A percentile compares a stretch with the other conserved stretches of the same genome.
Conservation (phyloP, 1,140 invertebrate species). For the Ceratoteleas bidentatus region DNA sequence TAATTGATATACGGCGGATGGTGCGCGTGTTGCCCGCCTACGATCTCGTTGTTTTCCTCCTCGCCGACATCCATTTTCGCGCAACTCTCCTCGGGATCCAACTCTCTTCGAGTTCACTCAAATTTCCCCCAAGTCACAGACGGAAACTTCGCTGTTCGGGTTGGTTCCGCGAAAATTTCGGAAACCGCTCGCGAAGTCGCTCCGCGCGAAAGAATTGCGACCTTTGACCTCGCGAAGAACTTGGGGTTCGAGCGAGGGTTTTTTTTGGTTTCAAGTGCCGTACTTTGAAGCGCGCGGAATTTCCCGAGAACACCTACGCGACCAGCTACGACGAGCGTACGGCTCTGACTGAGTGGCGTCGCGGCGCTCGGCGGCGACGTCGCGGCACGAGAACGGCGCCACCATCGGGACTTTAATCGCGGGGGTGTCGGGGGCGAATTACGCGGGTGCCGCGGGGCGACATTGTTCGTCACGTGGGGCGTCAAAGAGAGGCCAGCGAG, state of each 20-base stretch:
- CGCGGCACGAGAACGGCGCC: constrained; percentile 66
- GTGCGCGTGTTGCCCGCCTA: constrained; percentile 61
- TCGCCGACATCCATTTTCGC: constrained; percentile 71
- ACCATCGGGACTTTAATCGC: no score
- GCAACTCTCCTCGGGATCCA: constrained; percentile 53
- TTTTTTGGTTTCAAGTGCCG: no score
- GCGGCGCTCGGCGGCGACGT: constrained; percentile 55
- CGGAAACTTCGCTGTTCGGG: no score
- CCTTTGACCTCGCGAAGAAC: neutral
- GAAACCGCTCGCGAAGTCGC: no score
- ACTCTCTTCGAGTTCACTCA: no score
- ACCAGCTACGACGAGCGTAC: constrained; percentile 63
- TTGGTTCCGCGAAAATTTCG: neutral
- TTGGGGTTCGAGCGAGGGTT: constrained; percentile 11
- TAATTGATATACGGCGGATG: constrained; percentile 67
- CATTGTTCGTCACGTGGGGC: no score
- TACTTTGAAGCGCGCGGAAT: constrained; percentile 14
- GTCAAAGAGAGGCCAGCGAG: no score
- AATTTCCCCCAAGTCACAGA: no score
- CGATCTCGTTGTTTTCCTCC: constrained; percentile 65
- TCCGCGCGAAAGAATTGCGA: no score
- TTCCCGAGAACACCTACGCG: constrained; percentile 27
- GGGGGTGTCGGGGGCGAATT: no score
- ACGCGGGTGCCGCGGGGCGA: no score
- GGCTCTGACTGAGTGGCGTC: constrained; percentile 68